Evolutionary conservation across 2,113 vertebrate species (phyloP), one percentile per base, ranked within the genome.

Genomic region (Cinclus mexicanus): DNA sequence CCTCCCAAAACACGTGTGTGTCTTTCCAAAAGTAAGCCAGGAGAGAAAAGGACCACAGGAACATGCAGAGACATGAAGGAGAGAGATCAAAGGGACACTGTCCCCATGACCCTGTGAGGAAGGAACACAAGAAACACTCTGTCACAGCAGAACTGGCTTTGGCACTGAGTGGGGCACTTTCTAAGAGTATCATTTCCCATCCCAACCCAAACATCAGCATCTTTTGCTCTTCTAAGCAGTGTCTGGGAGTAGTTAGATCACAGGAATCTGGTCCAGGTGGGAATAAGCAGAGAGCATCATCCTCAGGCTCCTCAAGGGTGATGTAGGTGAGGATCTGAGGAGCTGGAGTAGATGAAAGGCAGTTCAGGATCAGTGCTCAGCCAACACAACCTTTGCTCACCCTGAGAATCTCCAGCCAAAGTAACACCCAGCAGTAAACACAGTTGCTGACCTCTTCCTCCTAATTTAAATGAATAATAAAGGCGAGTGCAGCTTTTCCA

Each of bases 381-480:
- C 60, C 68, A 75, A 44, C 26, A n/a, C 61, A 69, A 89, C 81
- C 93, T 76, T 31, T 89, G 83, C 67, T 71, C 68, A 26, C 59
- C 83, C 14, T 2, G 37, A 85, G 70, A 12, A 14, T 47, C 67
- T 76, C 76, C 56, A 82, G 47, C 19, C 53, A 70, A 72, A 57
- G 39, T 6, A 79, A 55, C 69, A 69, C 37, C 72, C 71, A 49
- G 49, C 44, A 59, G 35, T 50, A 68, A 70, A 70, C 61, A 81
- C 21, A 67, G 57, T 46, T 52, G 24, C 44, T 84, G 87, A 82
- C 71, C 76, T 80, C 85, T 71, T 26, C 29, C 35, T 64, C 13
- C 64, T 63, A 14, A 85, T 92, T 91, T 89, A 85, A 89, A 94
- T 83, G 69, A 57, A 37, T 52, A 87, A 93, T 87, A 82, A 92